Base-by-base conservation (phyloP, 2,113 vertebrate species). In the Anhinga rufa region DNA sequence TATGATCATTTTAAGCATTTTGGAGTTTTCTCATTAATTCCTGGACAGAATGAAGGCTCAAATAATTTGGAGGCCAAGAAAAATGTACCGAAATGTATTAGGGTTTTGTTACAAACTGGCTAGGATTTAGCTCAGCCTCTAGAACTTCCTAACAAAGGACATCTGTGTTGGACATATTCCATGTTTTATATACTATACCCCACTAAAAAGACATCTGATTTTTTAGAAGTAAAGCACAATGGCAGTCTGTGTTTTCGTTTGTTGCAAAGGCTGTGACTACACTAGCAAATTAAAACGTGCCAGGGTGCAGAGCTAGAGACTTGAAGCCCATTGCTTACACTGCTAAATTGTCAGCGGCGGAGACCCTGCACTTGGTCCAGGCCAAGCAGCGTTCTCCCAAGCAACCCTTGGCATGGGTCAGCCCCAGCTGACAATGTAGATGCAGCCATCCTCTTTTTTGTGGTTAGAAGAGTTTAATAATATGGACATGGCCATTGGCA, bases 181-280 rank as follows among this genome's bases (percentile, higher is more conserved):
- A 0, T 60, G 14, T n/a, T 72, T 88, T 60, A 57, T 21, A 9
- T 26, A 17, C 12, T 60, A 17, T 7, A 26, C 38, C 21, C 72
- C 48, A 29, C 19, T 61, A 49, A 40, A 71, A 70, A 55, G 70
- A 69, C 10, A 49, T 19, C 11, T 40, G 9, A 16, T 4, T 72
- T 82, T 97, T 79, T 28, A 64, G 38, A 62, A 42, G 17, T 38
- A 31, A 75, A 71, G 29, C 17, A 28, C 69, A 49, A 6, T 10
- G 31, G 11, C 38, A 34, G 11, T 21, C 78, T 61, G 29, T 40
- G 51, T 42, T 38, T 84, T 49, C 36, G 49, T 70, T 89, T 28
- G 22, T 71, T 0, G 0, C 57, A 49, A 32, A 54, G 75, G 36
- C 40, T 36, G 32, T 36, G 54, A 17, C 65, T 55, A 0, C 20